These are phyloP conservation scores for Sipha flava DNA, from an alignment of 1,140 invertebrate genomes.

Conservation along the genomic window DNA sequence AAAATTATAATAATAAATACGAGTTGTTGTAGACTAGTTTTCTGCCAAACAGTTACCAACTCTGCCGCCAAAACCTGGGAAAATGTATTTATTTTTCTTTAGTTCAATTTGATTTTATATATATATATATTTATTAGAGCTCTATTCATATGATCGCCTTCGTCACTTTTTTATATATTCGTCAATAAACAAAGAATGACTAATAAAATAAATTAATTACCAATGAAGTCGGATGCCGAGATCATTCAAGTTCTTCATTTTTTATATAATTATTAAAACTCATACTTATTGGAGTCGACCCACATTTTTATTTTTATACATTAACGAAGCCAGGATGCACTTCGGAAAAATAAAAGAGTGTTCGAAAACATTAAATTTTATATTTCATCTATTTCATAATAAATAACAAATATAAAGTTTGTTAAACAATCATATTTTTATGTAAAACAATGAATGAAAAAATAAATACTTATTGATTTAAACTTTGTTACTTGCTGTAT, in stretches of 20 bases:
- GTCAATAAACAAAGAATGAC: neutral
- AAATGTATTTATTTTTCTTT: neutral
- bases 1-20: slow-evolving; percentile 18
- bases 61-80: neutral
- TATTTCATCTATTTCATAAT: too few species aligned
- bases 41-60: neutral
- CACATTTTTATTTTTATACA: neutral
- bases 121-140: neutral
- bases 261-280: neutral
- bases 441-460: too few species aligned
- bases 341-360: too few species aligned
- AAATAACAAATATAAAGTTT: too few species aligned
- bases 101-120: neutral
- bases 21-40: neutral
- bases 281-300: neutral
- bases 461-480: too few species aligned
- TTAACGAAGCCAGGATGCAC: too few species aligned
- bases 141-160: neutral
- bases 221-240: neutral
- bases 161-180: too few species aligned
- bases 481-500: too few species aligned
- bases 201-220: neutral
- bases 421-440: too few species aligned
- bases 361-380: too few species aligned
- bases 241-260: neutral